Evolutionary conservation across 1,140 invertebrate species (phyloP), one percentile per base, ranked within the genome.

Genomic region (Rhynchophorus ferrugineus): DNA sequence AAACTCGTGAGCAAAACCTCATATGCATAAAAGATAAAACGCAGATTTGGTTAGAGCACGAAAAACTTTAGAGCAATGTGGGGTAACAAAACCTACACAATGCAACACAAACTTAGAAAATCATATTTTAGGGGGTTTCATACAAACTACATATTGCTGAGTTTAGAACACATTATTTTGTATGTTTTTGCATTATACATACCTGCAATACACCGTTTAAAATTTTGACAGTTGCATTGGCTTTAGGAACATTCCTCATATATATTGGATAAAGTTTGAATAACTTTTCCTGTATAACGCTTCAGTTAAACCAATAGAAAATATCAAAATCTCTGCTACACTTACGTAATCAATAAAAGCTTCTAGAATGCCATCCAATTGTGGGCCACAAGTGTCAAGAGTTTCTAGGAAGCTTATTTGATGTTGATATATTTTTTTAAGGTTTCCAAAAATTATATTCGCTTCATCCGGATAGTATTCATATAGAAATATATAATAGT

Each of bases 271-370:
- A 29, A 5, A 29, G 11, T 6, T 29, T 11, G 11, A 29, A 29
- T 11, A 29, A 29, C 5, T 5, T 29, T 29, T 29, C 24, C 24
- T 29, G 11, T 6, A 29, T 29, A 6, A 29, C 22, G 21, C 13
- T 43, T 14, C 43, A 17, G 42, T 14, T 24, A 33, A 24, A 6
- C 14, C 1, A 16, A 6, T 29, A 29, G 5, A 29, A 29, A 5
- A 29, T 6, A 6, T 5, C 5, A 6, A 29, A 29, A 5, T 29
- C 24, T n/a, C n/a, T n/a, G 5, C 5, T 29, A 11, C 5, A 6
- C 5, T 29, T 61, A 62, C 62, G 38, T 56, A 49, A 20, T 61
- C 47, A 29, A 64, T 39, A 50, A 65, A 64, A 34, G 49, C 51
- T 17, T 54, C 22, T 3, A 56, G 55, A 13, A 64, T 48, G 6